Percentiles rank a stretch among this genome's conserved stretches.
Evolutionary conservation across 2,113 vertebrate species (phyloP).

Genomic region (Zosterops hypoxanthus): DNA sequence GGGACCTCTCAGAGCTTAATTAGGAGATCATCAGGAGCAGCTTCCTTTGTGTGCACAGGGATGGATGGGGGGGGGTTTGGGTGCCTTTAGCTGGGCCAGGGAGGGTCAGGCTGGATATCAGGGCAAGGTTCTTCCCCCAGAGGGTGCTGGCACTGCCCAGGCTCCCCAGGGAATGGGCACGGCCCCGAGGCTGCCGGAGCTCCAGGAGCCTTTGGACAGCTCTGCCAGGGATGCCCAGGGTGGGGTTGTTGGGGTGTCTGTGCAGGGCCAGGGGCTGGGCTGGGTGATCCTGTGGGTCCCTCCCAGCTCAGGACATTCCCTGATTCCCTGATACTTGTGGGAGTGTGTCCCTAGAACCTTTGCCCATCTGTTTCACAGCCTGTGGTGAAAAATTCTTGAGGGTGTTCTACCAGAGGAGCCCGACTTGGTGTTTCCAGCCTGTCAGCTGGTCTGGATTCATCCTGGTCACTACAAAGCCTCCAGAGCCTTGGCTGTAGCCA

Average conservation of each 20-base stretch:
- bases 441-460: background rate
- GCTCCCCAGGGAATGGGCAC: background rate
- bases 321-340: background rate
- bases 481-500: background rate
- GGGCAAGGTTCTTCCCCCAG: background rate
- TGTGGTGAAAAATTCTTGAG: background rate
- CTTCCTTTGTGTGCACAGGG: background rate
- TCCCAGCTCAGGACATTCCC: fast-evolving
- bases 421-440: background rate
- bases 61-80: fast-evolving
- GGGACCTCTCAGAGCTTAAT: background rate
- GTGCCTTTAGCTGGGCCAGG: background rate
- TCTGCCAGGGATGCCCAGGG: background rate
- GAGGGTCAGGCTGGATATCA: fast-evolving
- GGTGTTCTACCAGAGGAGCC: background rate
- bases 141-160: background rate
- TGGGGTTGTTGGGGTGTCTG: background rate
- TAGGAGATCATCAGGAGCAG: background rate
- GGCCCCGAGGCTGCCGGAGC: background rate
- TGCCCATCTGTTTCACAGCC: background rate
- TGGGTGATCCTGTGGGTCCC: background rate
- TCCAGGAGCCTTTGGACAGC: background rate
- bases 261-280: fast-evolving
- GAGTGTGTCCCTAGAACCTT: fast-evolving
- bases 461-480: background rate